Evolutionary conservation across 2,888 invertebrate species (phyloP).

Genomic region (Cyaniris semiargus): DNA sequence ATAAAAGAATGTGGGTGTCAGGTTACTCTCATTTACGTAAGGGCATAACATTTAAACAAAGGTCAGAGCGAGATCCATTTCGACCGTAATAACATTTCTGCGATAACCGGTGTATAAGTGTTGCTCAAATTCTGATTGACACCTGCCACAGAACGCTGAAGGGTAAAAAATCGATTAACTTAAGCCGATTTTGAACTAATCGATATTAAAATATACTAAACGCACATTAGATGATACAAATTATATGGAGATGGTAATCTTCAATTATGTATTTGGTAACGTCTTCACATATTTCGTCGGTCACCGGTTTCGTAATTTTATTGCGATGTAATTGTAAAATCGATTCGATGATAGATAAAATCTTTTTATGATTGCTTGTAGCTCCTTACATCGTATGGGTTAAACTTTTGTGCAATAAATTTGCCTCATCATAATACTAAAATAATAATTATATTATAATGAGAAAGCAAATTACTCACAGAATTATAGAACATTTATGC

Average conservation of each 20-base stretch:
- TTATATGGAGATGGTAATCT: conserved; percentile 37
- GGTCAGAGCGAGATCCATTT: conserved; percentile 21
- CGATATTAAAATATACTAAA: conserved; percentile 40
- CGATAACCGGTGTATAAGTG: conserved; percentile 21
- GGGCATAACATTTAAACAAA: conserved; percentile 14
- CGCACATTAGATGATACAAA: conserved; percentile 36
- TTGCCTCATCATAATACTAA: background rate
- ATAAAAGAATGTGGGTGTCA: background rate
- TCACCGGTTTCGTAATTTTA: conserved; percentile 35
- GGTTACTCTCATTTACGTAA: conserved; percentile 16
- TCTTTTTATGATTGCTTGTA: conserved; percentile 2
- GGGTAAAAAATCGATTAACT: conserved; percentile 20
- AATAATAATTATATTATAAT: background rate
- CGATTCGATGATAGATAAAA: conserved; percentile 6
- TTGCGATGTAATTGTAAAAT: conserved; percentile 23
- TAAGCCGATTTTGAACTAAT: conserved; percentile 27
- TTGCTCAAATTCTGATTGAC: conserved; percentile 24
- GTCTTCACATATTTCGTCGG: conserved; percentile 35
- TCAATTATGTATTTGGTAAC: conserved; percentile 35
- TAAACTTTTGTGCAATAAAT: background rate
- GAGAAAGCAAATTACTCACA: background rate
- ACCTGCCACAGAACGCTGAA: conserved; percentile 4
- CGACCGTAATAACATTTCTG: background rate
- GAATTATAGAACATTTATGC: background rate
- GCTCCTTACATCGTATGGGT: background rate